Percentiles rank a stretch among this genome's conserved stretches.
These are phyloP conservation scores for Troilus luridus DNA, from an alignment of 2,888 invertebrate species.

Conservation along the genomic window DNA sequence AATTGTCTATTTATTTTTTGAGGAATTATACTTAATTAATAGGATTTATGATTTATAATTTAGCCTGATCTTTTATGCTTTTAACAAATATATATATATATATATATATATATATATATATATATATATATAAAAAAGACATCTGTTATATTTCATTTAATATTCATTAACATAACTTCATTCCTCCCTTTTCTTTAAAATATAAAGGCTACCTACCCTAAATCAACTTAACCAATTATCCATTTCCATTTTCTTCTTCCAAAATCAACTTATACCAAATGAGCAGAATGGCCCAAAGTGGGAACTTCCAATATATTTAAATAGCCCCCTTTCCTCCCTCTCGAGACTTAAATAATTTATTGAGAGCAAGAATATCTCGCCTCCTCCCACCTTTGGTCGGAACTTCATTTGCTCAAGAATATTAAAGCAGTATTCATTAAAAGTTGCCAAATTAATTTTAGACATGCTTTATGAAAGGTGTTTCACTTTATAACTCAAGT, in stretches of 20 bases:
- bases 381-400: background rate
- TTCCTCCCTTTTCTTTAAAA: background rate
- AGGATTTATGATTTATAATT: too few relatives aligned
- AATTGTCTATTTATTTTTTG: too few relatives aligned
- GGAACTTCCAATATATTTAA: conserved; percentile 8
- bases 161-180: background rate
- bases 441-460: conserved; percentile 33
- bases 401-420: conserved; percentile 30
- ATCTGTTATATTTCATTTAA: background rate
- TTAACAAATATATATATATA: too few relatives aligned
- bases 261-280: background rate
- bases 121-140: too few relatives aligned
- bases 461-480: background rate
- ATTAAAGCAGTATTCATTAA: conserved; percentile 36
- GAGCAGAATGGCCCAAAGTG: background rate
- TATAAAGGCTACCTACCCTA: background rate
- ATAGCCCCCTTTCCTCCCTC: background rate
- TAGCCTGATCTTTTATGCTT: too few relatives aligned
- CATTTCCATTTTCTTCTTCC: background rate
- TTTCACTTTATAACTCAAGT: background rate
- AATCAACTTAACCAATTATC: background rate
- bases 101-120: too few relatives aligned
- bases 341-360: background rate
- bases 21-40: too few relatives aligned
- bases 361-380: background rate